Evolutionary conservation across 2,797 vertebrate species (phyloP).

Genomic region (Enteromius anoplus): DNA sequence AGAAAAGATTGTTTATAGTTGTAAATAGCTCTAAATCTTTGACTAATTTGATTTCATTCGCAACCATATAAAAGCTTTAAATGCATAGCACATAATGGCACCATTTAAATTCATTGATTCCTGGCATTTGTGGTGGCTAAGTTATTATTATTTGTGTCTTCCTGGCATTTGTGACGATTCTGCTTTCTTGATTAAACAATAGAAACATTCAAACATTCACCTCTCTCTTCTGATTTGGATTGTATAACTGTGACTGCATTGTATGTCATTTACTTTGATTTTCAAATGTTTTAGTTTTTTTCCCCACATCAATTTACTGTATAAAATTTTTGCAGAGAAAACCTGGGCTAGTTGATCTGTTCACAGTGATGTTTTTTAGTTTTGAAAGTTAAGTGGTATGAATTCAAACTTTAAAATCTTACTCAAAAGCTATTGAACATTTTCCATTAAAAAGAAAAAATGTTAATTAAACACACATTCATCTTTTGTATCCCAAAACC

Average conservation of each 20-base stretch:
- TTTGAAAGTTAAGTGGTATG: background rate
- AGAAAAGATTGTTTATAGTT: background rate
- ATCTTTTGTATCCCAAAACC: background rate
- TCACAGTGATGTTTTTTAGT: background rate
- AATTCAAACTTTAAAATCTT: background rate
- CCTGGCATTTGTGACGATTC: background rate
- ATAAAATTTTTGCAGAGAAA: background rate
- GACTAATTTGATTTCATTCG: background rate
- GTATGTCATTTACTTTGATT: background rate
- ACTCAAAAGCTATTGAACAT: background rate
- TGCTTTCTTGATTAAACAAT: background rate
- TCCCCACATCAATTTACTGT: background rate
- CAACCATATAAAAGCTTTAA: background rate
- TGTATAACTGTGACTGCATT: background rate
- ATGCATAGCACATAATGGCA: background rate
- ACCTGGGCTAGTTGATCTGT: background rate
- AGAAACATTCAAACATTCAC: background rate
- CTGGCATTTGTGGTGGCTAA: background rate
- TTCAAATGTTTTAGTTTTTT: too few species aligned
- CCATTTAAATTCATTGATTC: background rate
- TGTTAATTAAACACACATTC: background rate
- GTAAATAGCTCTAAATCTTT: background rate
- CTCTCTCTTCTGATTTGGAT: slow-evolving; percentile 1
- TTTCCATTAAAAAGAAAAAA: background rate
- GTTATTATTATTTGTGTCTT: background rate